phyloP scores from a whole-genome alignment of 1,140 invertebrate genomes.

The Danaus melanippus region DNA sequence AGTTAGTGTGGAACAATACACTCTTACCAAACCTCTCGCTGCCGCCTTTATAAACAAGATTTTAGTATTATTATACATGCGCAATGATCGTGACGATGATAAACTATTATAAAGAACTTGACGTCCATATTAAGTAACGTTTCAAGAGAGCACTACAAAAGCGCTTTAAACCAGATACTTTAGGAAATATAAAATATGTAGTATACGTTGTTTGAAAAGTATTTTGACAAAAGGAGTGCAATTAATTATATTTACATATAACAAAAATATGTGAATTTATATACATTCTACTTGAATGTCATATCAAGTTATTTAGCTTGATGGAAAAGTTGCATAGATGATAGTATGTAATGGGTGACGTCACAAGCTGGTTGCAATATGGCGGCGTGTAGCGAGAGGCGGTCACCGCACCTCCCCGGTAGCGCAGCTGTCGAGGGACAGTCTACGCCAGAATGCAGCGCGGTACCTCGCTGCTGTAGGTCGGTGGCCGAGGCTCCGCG shows the following conservation, averaged over 20 bases:
- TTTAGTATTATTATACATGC: constrained; percentile 13
- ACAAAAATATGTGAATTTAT: too few species aligned
- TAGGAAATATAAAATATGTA: too few species aligned
- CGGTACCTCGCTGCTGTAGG: constrained; percentile 64
- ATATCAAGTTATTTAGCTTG: too few species aligned
- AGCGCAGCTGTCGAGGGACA: constrained; percentile 9
- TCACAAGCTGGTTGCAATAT: constrained; percentile 1
- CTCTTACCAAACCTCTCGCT: constrained; percentile 33
- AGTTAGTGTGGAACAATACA: constrained; percentile 61
- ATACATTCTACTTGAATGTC: too few species aligned
- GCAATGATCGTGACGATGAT: not conserved
- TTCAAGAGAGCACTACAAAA: too few species aligned
- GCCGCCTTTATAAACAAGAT: constrained; percentile 30
- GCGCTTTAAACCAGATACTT: too few species aligned
- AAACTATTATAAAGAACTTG: not conserved
- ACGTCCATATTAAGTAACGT: too few species aligned
- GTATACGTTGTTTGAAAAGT: too few species aligned
- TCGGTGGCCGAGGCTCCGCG: constrained; percentile 41
- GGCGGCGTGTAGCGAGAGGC: constrained; percentile 24
- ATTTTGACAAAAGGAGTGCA: too few species aligned
- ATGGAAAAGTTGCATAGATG: too few species aligned
- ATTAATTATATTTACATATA: too few species aligned
- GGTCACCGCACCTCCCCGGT: constrained; percentile 30
- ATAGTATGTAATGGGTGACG: too few species aligned
- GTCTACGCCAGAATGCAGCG: constrained; percentile 48